A percentile compares a stretch with the other conserved stretches of the same genome.
These are phyloP conservation scores for Dryoscopus gambensis DNA, from an alignment of 2,113 vertebrate species.

Conservation along the genomic window DNA sequence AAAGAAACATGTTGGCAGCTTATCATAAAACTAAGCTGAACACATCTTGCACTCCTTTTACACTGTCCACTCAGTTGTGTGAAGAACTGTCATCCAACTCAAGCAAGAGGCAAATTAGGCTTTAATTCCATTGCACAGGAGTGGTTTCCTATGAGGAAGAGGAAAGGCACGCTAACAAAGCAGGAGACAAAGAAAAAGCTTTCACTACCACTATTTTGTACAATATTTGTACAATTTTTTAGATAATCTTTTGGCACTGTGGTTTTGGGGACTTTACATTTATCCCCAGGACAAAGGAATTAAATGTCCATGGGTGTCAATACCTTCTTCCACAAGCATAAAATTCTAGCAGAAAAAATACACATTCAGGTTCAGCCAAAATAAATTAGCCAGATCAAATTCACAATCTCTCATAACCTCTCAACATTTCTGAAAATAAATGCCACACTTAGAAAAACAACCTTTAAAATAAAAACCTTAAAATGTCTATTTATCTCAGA, in stretches of 20 bases:
- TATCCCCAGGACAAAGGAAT: not conserved
- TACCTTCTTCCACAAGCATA: not conserved
- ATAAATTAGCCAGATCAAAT: constrained; percentile 12
- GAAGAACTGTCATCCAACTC: not conserved
- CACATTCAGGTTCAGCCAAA: not conserved
- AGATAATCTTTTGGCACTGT: not conserved
- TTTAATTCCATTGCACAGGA: not conserved
- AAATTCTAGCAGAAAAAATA: not conserved
- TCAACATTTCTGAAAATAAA: constrained; percentile 20
- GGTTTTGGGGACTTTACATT: not conserved
- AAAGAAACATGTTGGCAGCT: not conserved
- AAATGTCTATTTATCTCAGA: not conserved
- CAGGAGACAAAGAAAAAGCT: not conserved
- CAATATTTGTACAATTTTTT: not conserved
- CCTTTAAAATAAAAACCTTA: constrained; percentile 44
- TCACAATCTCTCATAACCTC: not conserved
- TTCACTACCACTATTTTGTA: not conserved
- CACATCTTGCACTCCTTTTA: not conserved
- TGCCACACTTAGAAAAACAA: constrained; percentile 13
- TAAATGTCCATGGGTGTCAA: not conserved
- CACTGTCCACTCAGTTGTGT: not conserved
- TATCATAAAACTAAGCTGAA: not conserved
- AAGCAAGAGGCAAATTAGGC: not conserved
- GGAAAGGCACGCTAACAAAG: not conserved
- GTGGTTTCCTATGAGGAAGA: not conserved